A percentile compares a stretch with the other conserved stretches of the same genome.
Conservation (phyloP, 2,888 invertebrate genomes). For the Athalia circularis region DNA sequence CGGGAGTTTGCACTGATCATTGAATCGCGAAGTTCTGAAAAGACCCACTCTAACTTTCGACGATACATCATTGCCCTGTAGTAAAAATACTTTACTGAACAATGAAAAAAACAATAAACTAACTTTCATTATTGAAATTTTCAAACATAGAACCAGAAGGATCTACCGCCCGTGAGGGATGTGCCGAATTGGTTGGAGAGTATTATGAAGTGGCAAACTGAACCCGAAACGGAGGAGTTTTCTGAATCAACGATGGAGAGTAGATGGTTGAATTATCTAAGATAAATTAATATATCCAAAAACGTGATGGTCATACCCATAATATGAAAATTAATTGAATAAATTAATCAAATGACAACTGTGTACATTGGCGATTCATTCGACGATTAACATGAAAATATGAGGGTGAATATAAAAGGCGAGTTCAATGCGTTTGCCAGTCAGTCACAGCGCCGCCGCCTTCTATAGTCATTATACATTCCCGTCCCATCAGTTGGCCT, state of each 20-base stretch:
- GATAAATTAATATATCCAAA: background rate
- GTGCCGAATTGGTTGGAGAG: background rate
- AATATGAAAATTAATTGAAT: conserved; percentile 2
- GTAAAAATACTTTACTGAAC: too few relatives aligned
- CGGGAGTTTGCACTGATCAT: too few relatives aligned
- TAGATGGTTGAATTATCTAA: conserved; percentile 14
- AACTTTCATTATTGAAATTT: background rate
- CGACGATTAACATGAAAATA: background rate
- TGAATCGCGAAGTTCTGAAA: too few relatives aligned
- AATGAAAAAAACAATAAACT: background rate
- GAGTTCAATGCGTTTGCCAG: conserved; percentile 24
- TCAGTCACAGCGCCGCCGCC: background rate
- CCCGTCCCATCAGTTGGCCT: too few relatives aligned
- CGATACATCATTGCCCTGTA: too few relatives aligned
- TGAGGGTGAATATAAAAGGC: conserved; percentile 22
- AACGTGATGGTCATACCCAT: background rate
- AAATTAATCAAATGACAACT: conserved; percentile 1
- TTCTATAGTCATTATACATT: background rate
- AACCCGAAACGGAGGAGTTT: conserved; percentile 22
- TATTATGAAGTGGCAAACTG: background rate
- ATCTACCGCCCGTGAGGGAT: background rate
- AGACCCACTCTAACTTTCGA: too few relatives aligned
- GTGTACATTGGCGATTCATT: too few relatives aligned
- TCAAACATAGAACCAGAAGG: conserved; percentile 14
- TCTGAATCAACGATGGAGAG: background rate